These are phyloP conservation scores for Poecilobothrus nobilitatus DNA, from an alignment of 2,888 invertebrate species.

Conservation along the genomic window DNA sequence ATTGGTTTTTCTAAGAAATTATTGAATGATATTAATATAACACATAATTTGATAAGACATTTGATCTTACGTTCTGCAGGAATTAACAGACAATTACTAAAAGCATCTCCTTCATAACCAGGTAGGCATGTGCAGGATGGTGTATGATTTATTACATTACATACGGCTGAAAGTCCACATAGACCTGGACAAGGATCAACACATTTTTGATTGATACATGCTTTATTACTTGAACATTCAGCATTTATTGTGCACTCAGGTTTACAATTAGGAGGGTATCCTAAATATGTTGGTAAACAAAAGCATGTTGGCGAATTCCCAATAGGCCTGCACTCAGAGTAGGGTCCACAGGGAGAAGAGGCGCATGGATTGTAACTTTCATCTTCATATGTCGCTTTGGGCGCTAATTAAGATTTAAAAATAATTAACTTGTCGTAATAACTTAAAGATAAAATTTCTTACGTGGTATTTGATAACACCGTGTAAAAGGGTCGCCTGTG, in stretches of 20 bases:
- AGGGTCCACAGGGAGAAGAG: slow-evolving; percentile 60
- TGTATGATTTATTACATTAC: slow-evolving; percentile 53
- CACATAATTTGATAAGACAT: too few relatives aligned
- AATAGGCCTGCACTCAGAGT: slow-evolving; percentile 51
- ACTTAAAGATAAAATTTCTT: slow-evolving; percentile 45
- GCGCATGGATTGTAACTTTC: slow-evolving; percentile 51
- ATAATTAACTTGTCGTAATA: slow-evolving; percentile 28
- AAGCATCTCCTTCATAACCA: slow-evolving; percentile 55
- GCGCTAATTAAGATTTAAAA: slow-evolving; percentile 11
- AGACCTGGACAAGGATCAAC: slow-evolving; percentile 60
- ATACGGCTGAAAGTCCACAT: slow-evolving; percentile 52
- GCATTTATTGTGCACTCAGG: slow-evolving; percentile 59
- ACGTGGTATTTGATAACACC: slow-evolving; percentile 45
- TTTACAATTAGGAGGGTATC: slow-evolving; percentile 59
- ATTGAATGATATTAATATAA: too few relatives aligned
- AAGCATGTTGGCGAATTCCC: slow-evolving; percentile 53
- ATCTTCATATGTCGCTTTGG: slow-evolving; percentile 26
- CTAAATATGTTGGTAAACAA: slow-evolving; percentile 52
- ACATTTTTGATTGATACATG: slow-evolving; percentile 59
- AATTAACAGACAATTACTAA: slow-evolving; percentile 46
- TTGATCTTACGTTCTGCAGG: slow-evolving; percentile 34
- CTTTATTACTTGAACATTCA: slow-evolving; percentile 57
- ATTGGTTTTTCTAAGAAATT: slow-evolving; percentile 23
- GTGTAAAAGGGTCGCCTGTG: slow-evolving; percentile 64
- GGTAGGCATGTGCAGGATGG: slow-evolving; percentile 55